Base-by-base conservation (phyloP, 2,888 invertebrate genomes). In the Polyommatus icarus region DNA sequence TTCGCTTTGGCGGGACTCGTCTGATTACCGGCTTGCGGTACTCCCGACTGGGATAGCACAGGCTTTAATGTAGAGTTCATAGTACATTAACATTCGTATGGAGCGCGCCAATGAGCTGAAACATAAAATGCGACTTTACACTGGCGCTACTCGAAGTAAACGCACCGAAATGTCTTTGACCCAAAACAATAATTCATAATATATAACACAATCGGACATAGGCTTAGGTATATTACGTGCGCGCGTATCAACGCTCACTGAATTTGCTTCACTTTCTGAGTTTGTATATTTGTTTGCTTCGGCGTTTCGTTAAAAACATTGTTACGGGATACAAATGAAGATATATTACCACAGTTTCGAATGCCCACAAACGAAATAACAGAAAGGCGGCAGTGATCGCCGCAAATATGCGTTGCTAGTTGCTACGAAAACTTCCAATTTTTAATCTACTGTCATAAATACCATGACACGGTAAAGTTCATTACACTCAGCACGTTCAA, bases 61-160 rank as follows among this genome's bases (percentile, higher is more conserved):
- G 95, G 95, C 90, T 95, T 95, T 89, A 95, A 88, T 86, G 95
- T 95, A 86, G 95, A 95, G 92, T 95, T 95, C 95, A 95, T 95
- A 88, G 88, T 91, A 89, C 86, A 85, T 85, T 86, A 85, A 86
- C 84, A 83, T 85, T 82, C 82, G 83, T 83, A 83, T 79, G 82
- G 83, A 83, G 83, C 83, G 82, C 81, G 82, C 82, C 81, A 85
- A 86, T 85, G 73, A 88, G 85, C 91, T 92, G 91, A 90, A 93
- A 91, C 88, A 91, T 87, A 90, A 90, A 90, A 84, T 84, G 83
- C 82, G 83, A 86, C 84, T 86, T 91, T 84, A 86, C 84, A 84
- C 84, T 87, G 87, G 88, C 89, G 86, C 88, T 85, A 84, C 85
- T 84, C 83, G 87, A 87, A 87, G 86, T 87, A 87, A 89, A 85